Base-by-base conservation (phyloP, 2,113 vertebrate genomes). In the Ondatra zibethicus region DNA sequence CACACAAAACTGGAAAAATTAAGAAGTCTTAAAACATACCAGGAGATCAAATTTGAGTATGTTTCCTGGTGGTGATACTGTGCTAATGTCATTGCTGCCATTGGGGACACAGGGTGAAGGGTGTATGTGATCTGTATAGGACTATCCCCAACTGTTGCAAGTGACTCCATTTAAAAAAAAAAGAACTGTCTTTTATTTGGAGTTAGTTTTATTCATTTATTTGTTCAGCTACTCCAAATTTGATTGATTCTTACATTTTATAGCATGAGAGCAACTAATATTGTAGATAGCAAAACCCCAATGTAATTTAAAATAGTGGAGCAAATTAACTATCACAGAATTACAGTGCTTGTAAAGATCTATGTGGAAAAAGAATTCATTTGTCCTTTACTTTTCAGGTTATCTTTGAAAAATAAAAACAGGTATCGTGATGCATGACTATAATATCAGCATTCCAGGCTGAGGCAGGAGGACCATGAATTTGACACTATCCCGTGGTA, bases 121-220 rank as follows among this genome's bases (percentile, higher is more conserved):
- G 19, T 50, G 23, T 1, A 77, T 13, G 33, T 55, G 36, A 68
- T 70, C 70, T 75, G 52, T 66, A 45, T 61, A 50, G 42, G 70
- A 92, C 8, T 65, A 42, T 36, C 82, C 73, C 42, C 50, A 91
- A 87, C 5, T 68, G 36, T 8, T 72, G 21, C 50, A 73, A 75
- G 39, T 11, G 45, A 91, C 70, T 61, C 87, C 65, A 76, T 27
- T 27, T 52, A 86, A 92, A 33, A 65, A 29, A 73, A 25, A 6
- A 81, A n/a, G 17, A 61, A 78, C 36, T 39, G 45, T 39, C 31
- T 92, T 82, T 92, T 33, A 90, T 73, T 89, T 76, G 31, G 68
- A 93, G 27, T 42, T 52, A 65, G 31, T 89, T 94, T 91, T 73
- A 93, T 92, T 94, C 52, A 91, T 29, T 89, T 84, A 94, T 82